Base-by-base conservation (phyloP, 2,797 vertebrate genomes). In the Crax fasciolata region DNA sequence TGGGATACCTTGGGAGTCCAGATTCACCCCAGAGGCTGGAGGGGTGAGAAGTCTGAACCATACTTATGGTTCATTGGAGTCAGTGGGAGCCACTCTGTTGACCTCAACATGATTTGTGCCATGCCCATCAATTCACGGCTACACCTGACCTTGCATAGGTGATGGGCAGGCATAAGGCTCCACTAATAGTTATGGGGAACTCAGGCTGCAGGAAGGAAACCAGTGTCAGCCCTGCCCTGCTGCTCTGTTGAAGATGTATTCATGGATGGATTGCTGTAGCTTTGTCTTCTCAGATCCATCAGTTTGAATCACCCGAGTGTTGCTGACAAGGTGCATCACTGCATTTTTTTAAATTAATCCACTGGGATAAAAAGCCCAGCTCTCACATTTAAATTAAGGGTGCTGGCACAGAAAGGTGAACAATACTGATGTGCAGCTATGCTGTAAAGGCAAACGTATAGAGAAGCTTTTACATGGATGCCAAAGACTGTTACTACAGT, bases 301-400 rank as follows among this genome's bases (percentile, higher is more conserved):
- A 41, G 11, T 46, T 44, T 63, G 68, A 78, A 18, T 44, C 44
- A 88, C 44, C 63, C 68, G 62, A 63, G 41, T 19, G 80, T 39
- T 49, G 63, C 76, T 94, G 88, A 83, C 0, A 0, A 65, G 44
- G 13, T 39, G 30, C 58, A 71, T 59, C 73, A 8, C 3, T 25
- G 61, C 57, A 18, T 38, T 77, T 81, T 84, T 78, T 35, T 67
- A 92, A 87, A 91, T 91, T 71, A 88, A 81, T 58, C 44, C 35
- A 30, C 24, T 3, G 39, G 43, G 54, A 63, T 12, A 17, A 62
- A 70, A 66, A 85, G 24, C 55, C 39, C 43, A 65, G 39, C 38
- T 75, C 57, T 72, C 66, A 38, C 49, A 24, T 35, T 83, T 58
- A 61, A 93, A 79, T 65, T 32, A 43, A 90, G 52, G 78, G 41